phyloP scores from a whole-genome alignment of 2,113 vertebrate species.

The Mirza zaza region DNA sequence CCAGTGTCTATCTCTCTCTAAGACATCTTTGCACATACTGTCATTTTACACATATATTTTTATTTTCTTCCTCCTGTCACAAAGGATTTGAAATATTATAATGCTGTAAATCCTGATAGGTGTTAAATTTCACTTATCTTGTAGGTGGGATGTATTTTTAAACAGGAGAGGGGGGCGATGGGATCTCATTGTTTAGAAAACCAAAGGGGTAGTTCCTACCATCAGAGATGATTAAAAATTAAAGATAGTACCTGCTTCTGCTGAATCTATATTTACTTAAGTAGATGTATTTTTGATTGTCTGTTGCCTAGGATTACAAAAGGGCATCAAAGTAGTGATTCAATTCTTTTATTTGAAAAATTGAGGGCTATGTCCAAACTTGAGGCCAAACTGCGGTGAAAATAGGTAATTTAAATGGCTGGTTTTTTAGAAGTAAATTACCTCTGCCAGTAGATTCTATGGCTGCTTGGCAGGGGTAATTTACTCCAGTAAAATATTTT shows the following conservation, averaged over 20 bases:
- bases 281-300: conserved; percentile 9
- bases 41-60: neutral
- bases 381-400: conserved; percentile 8
- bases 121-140: conserved; percentile 4
- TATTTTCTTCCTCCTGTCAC: neutral
- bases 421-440: neutral
- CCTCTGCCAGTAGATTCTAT: neutral
- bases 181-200: conserved; percentile 13
- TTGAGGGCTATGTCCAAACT: neutral
- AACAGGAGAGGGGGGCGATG: neutral
- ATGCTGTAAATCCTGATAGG: neutral
- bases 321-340: neutral
- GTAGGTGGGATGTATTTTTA: neutral
- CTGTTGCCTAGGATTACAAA: neutral
- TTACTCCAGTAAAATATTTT: conserved; percentile 20
- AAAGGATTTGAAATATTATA: conserved; percentile 19
- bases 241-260: conserved; percentile 21
- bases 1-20: neutral
- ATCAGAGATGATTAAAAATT: conserved; percentile 48
- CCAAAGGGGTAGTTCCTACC: neutral
- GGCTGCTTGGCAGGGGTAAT: neutral
- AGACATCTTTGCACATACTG: neutral
- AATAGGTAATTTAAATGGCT: conserved; percentile 2
- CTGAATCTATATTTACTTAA: conserved; percentile 41
- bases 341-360: neutral